Evolutionary conservation across 2,797 vertebrate genomes (phyloP).

Genomic region (Telmatherina bonti): DNA sequence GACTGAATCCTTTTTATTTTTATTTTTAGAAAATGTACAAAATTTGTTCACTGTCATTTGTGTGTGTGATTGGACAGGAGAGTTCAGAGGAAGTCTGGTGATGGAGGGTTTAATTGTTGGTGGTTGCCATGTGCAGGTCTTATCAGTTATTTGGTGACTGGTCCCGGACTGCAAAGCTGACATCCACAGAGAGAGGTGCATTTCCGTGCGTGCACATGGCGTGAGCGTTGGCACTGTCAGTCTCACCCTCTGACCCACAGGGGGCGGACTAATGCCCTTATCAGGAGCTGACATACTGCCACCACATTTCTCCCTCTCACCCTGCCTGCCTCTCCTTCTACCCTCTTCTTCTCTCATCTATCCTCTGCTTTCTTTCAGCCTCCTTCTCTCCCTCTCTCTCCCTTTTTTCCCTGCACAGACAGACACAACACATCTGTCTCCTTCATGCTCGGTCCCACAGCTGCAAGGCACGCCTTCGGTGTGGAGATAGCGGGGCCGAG

Average conservation of each 20-base stretch:
- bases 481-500: slow-evolving; percentile 37
- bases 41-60: slow-evolving; percentile 39
- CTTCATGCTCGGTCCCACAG: slow-evolving; percentile 46
- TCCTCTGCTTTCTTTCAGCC: slow-evolving; percentile 31
- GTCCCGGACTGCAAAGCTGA: slow-evolving; percentile 71
- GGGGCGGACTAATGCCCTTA: slow-evolving; percentile 85
- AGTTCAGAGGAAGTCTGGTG: slow-evolving; percentile 45
- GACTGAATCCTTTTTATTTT: slow-evolving; percentile 24
- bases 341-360: slow-evolving; percentile 24
- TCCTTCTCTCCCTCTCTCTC: slow-evolving; percentile 36
- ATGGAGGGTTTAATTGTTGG: slow-evolving; percentile 57
- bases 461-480: slow-evolving; percentile 57
- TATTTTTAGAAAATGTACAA: slow-evolving; percentile 2
- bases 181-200: slow-evolving; percentile 66
- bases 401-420: slow-evolving; percentile 28
- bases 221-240: slow-evolving; percentile 55
- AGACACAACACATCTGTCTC: slow-evolving; percentile 53
- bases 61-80: slow-evolving; percentile 24
- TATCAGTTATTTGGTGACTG: slow-evolving; percentile 73
- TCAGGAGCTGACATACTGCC: slow-evolving; percentile 80
- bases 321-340: slow-evolving; percentile 38
- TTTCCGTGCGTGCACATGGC: slow-evolving; percentile 6
- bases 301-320: slow-evolving; percentile 71
- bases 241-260: slow-evolving; percentile 77
- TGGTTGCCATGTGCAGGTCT: slow-evolving; percentile 61